These are phyloP conservation scores for Sinotaia quadrata DNA, from an alignment of 2,888 invertebrate genomes.

Conservation along the genomic window DNA sequence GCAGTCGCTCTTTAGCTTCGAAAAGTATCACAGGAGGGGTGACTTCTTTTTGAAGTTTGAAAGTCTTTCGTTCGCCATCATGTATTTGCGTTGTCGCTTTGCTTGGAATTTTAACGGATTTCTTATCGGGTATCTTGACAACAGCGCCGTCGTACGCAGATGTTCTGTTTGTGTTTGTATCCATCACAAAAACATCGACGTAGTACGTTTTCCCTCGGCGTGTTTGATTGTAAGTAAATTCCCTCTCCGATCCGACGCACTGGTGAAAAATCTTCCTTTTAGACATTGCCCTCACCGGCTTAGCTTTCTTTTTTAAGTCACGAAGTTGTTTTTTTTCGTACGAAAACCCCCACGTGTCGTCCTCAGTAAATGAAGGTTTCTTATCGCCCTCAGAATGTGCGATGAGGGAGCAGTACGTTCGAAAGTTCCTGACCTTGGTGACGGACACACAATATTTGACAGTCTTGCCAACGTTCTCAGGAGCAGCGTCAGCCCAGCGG, in stretches of 20 bases:
- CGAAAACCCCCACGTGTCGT: slow-evolving; percentile 64
- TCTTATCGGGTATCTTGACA: slow-evolving; percentile 49
- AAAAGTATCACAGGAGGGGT: slow-evolving; percentile 31
- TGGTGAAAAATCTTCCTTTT: slow-evolving; percentile 65
- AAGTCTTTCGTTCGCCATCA: slow-evolving; percentile 53
- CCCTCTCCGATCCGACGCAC: slow-evolving; percentile 75
- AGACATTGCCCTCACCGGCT: slow-evolving; percentile 48
- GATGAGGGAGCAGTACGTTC: slow-evolving; percentile 74
- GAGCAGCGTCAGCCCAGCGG: slow-evolving; percentile 24
- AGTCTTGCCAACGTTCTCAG: slow-evolving; percentile 23
- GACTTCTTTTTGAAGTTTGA: slow-evolving; percentile 33
- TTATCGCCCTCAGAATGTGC: slow-evolving; percentile 69
- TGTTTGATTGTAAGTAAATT: slow-evolving; percentile 74
- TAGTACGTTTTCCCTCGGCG: slow-evolving; percentile 74
- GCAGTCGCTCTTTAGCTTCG: slow-evolving; percentile 29
- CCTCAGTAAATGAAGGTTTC: slow-evolving; percentile 58
- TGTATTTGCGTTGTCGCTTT: slow-evolving; percentile 38
- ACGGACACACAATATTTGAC: slow-evolving; percentile 75
- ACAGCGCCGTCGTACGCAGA: slow-evolving; percentile 73
- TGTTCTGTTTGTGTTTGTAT: slow-evolving; percentile 74
- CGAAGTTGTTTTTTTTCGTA: slow-evolving; percentile 54
- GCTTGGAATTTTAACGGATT: slow-evolving; percentile 25
- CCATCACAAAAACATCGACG: slow-evolving; percentile 76
- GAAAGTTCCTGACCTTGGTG: slow-evolving; percentile 73
- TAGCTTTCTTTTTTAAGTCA: slow-evolving; percentile 43